Conservation (phyloP, 2,797 vertebrate species). For the Cirrhinus mrigala region DNA sequence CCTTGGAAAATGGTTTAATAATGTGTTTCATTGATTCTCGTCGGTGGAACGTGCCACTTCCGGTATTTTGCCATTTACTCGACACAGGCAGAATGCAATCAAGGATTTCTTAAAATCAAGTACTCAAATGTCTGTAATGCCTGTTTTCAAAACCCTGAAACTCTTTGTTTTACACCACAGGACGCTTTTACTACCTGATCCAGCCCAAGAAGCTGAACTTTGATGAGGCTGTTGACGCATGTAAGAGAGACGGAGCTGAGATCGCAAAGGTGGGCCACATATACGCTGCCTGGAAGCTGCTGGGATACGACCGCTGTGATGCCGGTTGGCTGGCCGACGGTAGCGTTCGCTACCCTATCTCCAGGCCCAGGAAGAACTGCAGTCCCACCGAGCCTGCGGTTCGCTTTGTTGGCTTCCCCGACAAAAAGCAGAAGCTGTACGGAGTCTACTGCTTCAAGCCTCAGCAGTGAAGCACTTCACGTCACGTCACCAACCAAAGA, state of each 20-base stretch:
- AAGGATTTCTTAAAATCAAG: too few species aligned
- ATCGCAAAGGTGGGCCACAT: slow-evolving; percentile 96
- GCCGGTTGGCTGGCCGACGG: slow-evolving; percentile 95
- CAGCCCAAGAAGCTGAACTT: slow-evolving; percentile 89
- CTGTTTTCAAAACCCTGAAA: not conserved
- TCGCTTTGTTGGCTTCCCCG: slow-evolving; percentile 90
- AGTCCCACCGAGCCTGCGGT: slow-evolving; percentile 92
- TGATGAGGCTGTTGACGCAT: slow-evolving; percentile 88
- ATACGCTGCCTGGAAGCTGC: slow-evolving; percentile 92
- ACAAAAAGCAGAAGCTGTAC: slow-evolving; percentile 90
- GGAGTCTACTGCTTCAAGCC: slow-evolving; percentile 93
- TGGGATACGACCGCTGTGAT: slow-evolving; percentile 92
- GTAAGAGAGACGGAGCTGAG: slow-evolving; percentile 84
- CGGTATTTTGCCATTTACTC: too few species aligned
- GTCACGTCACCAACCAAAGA: slow-evolving; percentile 73
- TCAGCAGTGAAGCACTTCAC: slow-evolving; percentile 75
- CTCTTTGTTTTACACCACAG: slow-evolving; percentile 70
- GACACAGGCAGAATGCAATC: too few species aligned
- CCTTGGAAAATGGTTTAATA: too few species aligned
- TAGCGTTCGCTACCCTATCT: slow-evolving; percentile 96
- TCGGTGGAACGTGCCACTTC: too few species aligned
- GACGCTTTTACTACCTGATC: slow-evolving; percentile 90
- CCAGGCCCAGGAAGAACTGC: slow-evolving; percentile 91
- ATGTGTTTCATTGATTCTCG: too few species aligned
- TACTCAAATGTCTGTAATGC: too few species aligned